Percentiles rank a stretch among this genome's conserved stretches.
phyloP scores from a whole-genome alignment of 2,888 invertebrate genomes.

The Macroteleia sp. region DNA sequence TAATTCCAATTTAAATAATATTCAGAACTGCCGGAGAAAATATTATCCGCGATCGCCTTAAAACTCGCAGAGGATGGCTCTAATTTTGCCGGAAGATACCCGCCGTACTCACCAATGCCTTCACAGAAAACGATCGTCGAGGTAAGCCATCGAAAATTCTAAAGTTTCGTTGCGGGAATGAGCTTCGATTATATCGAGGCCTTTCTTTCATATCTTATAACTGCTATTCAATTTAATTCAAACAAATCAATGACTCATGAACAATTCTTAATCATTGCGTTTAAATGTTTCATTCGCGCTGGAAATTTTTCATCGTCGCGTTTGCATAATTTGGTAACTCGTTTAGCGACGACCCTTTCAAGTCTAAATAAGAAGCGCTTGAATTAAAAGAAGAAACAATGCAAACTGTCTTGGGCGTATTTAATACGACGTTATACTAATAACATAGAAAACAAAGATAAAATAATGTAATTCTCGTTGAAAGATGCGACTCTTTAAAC shows the following conservation, averaged over 20 bases:
- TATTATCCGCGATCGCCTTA: slow-evolving; percentile 77
- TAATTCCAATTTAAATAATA: slow-evolving; percentile 84
- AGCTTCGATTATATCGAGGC: slow-evolving; percentile 49
- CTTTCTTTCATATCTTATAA: slow-evolving; percentile 41
- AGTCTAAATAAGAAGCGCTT: neutral
- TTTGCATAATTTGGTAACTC: slow-evolving; percentile 6
- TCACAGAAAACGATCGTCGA: slow-evolving; percentile 39
- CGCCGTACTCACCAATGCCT: slow-evolving; percentile 14
- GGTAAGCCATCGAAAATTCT: slow-evolving; percentile 54
- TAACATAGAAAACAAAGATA: slow-evolving; percentile 1
- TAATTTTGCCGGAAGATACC: slow-evolving; percentile 69
- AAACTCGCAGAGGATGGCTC: slow-evolving; percentile 69
- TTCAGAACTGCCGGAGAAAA: slow-evolving; percentile 77
- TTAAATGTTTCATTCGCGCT: slow-evolving; percentile 18
- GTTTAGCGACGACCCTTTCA: neutral
- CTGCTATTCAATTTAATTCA: slow-evolving; percentile 46
- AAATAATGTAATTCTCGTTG: slow-evolving; percentile 20
- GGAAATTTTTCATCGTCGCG: neutral
- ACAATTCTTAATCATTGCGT: slow-evolving; percentile 26
- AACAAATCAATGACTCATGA: slow-evolving; percentile 45
- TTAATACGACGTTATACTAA: slow-evolving; percentile 20
- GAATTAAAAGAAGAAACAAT: slow-evolving; percentile 5
- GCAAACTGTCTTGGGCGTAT: slow-evolving; percentile 8
- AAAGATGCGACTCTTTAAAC: slow-evolving; percentile 41
- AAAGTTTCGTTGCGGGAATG: slow-evolving; percentile 44